A percentile compares a stretch with the other conserved stretches of the same genome.
Conservation (phyloP, 2,797 vertebrate genomes). For the Synanceia verrucosa region DNA sequence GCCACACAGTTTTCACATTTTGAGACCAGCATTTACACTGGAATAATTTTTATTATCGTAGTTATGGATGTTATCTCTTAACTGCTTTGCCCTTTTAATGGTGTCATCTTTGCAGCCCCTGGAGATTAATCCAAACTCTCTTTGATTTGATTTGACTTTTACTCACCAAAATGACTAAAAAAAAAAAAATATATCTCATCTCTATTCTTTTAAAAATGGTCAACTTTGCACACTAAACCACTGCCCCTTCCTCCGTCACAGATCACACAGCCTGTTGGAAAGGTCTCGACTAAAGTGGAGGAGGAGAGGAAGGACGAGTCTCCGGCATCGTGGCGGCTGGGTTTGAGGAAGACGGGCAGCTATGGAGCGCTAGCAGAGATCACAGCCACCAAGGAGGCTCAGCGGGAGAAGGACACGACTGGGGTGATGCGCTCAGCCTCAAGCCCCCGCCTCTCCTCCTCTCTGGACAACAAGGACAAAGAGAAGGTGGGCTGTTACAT, state of each 20-base stretch:
- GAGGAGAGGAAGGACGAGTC: constrained; percentile 97
- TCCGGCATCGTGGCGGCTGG: constrained; percentile 94
- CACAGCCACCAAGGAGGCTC: constrained; percentile 95
- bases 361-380: constrained; percentile 97
- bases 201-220: background rate
- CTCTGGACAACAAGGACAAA: constrained; percentile 95
- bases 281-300: constrained; percentile 89
- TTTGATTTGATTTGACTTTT: constrained; percentile 23
- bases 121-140: constrained; percentile 35
- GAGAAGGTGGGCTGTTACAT: constrained; percentile 76
- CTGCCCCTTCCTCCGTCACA: background rate
- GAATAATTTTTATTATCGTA: background rate
- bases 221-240: background rate
- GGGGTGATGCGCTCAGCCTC: constrained; percentile 98
- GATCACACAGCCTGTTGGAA: constrained; percentile 77
- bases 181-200: no score
- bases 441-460: constrained; percentile 95
- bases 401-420: constrained; percentile 92
- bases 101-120: constrained; percentile 6
- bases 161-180: constrained; percentile 42
- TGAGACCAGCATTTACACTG: constrained; percentile 7
- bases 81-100: constrained; percentile 6
- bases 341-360: constrained; percentile 97
- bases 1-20: background rate
- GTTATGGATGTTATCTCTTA: constrained; percentile 12